These are phyloP conservation scores for Prosapia bicincta DNA, from an alignment of 2,888 invertebrate genomes.

Conservation along the genomic window DNA sequence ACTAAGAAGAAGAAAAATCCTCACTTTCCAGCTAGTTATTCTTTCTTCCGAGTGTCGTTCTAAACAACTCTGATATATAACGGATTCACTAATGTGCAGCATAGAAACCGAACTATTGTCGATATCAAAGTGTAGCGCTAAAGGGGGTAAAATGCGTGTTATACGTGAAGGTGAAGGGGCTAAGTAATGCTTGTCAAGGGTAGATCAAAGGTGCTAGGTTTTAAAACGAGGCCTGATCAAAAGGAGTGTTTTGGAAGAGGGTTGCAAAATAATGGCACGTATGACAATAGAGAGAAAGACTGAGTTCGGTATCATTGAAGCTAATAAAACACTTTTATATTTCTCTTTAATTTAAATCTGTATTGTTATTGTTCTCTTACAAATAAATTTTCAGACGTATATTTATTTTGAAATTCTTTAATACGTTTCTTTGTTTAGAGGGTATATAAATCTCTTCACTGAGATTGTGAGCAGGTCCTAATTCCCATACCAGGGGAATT, in stretches of 20 bases:
- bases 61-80: neutral
- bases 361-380: too few species aligned
- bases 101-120: neutral
- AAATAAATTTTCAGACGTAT: too few species aligned
- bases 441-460: too few species aligned
- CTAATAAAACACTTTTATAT: neutral
- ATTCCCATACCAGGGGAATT: too few species aligned
- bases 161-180: neutral
- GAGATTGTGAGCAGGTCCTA: too few species aligned
- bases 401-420: too few species aligned
- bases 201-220: neutral
- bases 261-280: neutral
- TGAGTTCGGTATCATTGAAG: neutral
- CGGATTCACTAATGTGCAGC: neutral
- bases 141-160: neutral
- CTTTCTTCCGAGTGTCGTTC: neutral
- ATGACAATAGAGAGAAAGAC: neutral
- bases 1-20: too few species aligned
- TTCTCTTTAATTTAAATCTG: neutral
- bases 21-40: neutral
- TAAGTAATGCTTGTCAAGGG: neutral
- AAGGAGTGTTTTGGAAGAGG: neutral
- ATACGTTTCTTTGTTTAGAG: too few species aligned
- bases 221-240: neutral
- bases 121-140: neutral